A percentile compares a stretch with the other conserved stretches of the same genome.
Conservation (phyloP, 2,888 invertebrate genomes). For the Apamea monoglypha region DNA sequence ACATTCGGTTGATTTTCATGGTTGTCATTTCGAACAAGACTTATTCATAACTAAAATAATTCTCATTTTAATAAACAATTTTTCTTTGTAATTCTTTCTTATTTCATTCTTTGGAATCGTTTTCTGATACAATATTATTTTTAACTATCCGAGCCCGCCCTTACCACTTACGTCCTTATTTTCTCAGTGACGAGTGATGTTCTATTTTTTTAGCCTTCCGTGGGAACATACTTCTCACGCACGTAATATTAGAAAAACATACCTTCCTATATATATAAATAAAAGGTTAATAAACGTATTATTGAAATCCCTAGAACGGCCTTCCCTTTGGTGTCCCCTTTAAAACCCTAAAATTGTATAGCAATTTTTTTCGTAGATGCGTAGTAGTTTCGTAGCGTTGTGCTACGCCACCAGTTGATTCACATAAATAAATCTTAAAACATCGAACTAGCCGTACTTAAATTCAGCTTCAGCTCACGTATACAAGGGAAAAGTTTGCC, state of each 20-base stretch:
- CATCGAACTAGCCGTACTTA: not conserved
- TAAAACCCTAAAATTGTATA: not conserved
- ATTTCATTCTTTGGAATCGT: not conserved
- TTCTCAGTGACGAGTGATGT: not conserved
- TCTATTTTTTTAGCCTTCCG: not conserved
- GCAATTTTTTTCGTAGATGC: not conserved
- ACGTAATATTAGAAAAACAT: not conserved
- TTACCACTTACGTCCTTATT: not conserved
- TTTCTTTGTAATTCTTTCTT: not conserved
- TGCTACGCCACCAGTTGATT: conserved; percentile 28
- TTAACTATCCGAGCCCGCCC: not conserved
- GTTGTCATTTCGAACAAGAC: not conserved
- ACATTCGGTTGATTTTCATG: conserved; percentile 1
- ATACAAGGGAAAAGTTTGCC: conserved; percentile 24
- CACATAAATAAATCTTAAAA: conserved; percentile 20
- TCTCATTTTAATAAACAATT: not conserved
- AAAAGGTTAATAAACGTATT: not conserved
- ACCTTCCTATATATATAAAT: not conserved
- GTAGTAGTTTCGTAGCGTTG: not conserved
- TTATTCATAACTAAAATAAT: not conserved
- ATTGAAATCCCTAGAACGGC: not conserved
- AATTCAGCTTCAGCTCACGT: conserved; percentile 33
- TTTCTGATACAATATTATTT: not conserved
- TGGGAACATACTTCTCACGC: not conserved
- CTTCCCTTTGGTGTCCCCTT: not conserved